Percentiles rank a stretch among this genome's conserved stretches.
Evolutionary conservation across 2,113 vertebrate genomes (phyloP).

Genomic region (Phyllostomus hastatus): DNA sequence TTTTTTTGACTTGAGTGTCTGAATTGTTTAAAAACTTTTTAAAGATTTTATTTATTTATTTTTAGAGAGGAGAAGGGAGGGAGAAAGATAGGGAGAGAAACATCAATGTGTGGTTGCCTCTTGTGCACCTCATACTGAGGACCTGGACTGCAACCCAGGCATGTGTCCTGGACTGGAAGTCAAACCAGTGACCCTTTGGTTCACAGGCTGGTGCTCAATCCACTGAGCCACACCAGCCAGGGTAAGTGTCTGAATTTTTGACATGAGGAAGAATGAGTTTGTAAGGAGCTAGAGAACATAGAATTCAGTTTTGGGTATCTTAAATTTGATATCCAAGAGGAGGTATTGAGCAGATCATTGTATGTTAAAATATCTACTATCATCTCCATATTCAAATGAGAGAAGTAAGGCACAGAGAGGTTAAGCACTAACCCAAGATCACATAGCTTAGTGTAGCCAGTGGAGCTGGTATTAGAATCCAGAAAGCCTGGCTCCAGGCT

Average conservation of each 20-base stretch:
- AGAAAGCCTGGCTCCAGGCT: not conserved
- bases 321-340: not conserved
- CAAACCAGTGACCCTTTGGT: too few relatives aligned
- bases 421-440: not conserved
- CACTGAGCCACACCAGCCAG: too few relatives aligned
- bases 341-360: not conserved
- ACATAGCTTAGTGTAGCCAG: not conserved
- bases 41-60: too few relatives aligned
- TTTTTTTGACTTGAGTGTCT: not conserved
- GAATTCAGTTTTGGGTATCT: not conserved
- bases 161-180: too few relatives aligned
- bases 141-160: too few relatives aligned
- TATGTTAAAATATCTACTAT: not conserved
- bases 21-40: not conserved
- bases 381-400: not conserved
- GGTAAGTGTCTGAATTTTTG: not conserved
- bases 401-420: not conserved
- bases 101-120: too few relatives aligned
- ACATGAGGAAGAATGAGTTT: not conserved
- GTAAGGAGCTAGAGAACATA: not conserved
- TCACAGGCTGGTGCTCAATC: too few relatives aligned
- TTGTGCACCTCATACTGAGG: too few relatives aligned
- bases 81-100: too few relatives aligned
- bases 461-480: not conserved
- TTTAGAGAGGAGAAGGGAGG: too few relatives aligned